phyloP scores from a whole-genome alignment of 2,888 invertebrate genomes.

The Nomada lathburiana region DNA sequence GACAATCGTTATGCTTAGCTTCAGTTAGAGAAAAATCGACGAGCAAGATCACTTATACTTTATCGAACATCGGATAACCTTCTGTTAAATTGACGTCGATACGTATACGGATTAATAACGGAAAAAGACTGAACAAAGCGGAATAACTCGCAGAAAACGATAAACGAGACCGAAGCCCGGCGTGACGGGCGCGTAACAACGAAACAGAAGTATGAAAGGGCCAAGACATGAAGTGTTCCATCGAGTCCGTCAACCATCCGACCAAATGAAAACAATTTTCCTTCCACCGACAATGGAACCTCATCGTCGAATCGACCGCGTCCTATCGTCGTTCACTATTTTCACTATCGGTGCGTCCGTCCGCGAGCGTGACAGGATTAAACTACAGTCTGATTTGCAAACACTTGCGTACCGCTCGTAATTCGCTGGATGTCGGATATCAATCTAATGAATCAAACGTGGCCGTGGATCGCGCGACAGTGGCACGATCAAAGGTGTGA shows the following conservation, averaged over 20 bases:
- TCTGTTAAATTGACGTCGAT: background rate
- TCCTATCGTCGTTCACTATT: slow-evolving; percentile 14
- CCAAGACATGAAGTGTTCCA: slow-evolving; percentile 14
- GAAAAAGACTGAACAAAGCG: background rate
- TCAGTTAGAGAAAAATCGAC: too few relatives aligned
- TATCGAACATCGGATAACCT: too few relatives aligned
- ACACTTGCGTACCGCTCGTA: slow-evolving; percentile 18
- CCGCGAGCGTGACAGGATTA: slow-evolving; percentile 30
- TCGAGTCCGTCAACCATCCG: slow-evolving; percentile 21
- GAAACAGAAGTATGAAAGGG: slow-evolving; percentile 5
- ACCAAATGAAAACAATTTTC: slow-evolving; percentile 26
- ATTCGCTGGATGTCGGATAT: slow-evolving; percentile 36
- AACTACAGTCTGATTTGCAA: slow-evolving; percentile 15
- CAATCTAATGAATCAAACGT: slow-evolving; percentile 56
- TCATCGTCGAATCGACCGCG: slow-evolving; percentile 4
- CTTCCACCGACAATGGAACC: background rate
- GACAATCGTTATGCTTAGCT: too few relatives aligned
- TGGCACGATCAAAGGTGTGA: background rate
- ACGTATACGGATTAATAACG: too few relatives aligned
- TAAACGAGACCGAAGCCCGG: background rate
- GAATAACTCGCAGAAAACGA: background rate
- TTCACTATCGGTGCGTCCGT: slow-evolving; percentile 10
- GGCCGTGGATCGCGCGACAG: background rate
- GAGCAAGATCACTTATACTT: too few relatives aligned
- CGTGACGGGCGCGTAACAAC: background rate